Percentiles rank a stretch among this genome's conserved stretches.
These are phyloP conservation scores for Nothocercus nigrocapillus DNA, from an alignment of 2,113 vertebrate genomes.

Conservation along the genomic window DNA sequence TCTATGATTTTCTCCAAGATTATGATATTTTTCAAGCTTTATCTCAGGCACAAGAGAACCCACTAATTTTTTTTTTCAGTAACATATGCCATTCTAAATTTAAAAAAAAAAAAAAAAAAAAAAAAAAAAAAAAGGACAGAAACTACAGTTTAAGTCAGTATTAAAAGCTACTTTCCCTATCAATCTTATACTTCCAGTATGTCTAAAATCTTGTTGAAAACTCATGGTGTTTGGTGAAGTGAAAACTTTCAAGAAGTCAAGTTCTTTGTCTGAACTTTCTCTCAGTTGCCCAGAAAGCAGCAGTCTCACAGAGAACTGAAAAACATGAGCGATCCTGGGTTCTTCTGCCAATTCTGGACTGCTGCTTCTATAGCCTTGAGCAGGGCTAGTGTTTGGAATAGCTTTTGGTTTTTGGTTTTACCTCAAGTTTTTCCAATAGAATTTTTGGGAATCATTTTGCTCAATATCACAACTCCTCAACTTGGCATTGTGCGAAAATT, in stretches of 20 bases:
- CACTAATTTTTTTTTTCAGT: background rate
- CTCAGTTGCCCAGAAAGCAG: background rate
- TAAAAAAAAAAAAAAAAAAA: background rate
- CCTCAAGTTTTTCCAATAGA: background rate
- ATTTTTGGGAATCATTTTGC: background rate
- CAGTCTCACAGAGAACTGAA: background rate
- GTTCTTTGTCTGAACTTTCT: background rate
- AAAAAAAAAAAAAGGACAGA: background rate
- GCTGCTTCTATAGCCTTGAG: background rate
- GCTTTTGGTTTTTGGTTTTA: background rate
- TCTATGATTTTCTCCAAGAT: background rate
- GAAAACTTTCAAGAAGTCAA: rapidly evolving
- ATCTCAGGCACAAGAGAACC: background rate
- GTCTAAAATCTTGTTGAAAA: background rate
- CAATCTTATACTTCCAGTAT: background rate
- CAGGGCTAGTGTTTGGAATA: background rate
- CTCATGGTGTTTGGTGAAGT: background rate
- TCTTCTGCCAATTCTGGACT: background rate
- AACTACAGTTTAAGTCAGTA: background rate
- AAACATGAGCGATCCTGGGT: background rate
- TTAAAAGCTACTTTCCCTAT: background rate
- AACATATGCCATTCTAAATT: background rate
- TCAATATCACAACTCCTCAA: background rate
- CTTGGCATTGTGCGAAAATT: rapidly evolving
- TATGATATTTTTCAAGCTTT: background rate